phyloP scores from a whole-genome alignment of 2,113 vertebrate species.

The Pseudorhombus dupliciocellatus region DNA sequence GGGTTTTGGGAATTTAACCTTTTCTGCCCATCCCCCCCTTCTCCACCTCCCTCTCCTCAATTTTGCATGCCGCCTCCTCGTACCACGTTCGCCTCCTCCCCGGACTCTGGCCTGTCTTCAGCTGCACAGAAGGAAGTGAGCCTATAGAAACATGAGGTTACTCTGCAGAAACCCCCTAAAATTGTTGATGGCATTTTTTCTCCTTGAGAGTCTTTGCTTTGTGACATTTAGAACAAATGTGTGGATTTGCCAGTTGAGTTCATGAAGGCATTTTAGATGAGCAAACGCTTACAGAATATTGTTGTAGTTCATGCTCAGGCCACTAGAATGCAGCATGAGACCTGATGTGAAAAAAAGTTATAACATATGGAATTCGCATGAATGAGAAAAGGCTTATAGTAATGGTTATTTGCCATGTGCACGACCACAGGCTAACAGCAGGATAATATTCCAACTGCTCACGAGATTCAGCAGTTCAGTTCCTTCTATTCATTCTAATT shows the following conservation, averaged over 20 bases:
- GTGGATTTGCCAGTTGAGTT: not conserved
- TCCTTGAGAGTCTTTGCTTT: not conserved
- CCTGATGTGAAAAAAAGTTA: not conserved
- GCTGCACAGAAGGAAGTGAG: slow-evolving; percentile 42
- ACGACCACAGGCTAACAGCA: not conserved
- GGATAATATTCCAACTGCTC: not conserved
- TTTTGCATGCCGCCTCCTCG: slow-evolving; percentile 82
- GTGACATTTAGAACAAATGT: not conserved
- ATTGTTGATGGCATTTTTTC: not conserved
- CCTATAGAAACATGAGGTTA: slow-evolving; percentile 17
- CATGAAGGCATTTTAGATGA: not conserved
- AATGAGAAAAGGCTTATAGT: slow-evolving; percentile 28
- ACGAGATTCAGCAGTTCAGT: slow-evolving; percentile 2
- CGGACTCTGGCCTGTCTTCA: slow-evolving; percentile 64
- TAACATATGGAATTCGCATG: slow-evolving; percentile 22
- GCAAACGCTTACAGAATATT: not conserved
- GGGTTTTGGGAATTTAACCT: slow-evolving; percentile 76
- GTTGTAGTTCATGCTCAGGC: slow-evolving; percentile 53
- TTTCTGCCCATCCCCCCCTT: slow-evolving; percentile 56
- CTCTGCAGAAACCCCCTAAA: not conserved
- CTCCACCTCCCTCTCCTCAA: slow-evolving; percentile 69
- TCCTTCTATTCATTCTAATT: slow-evolving; percentile 43
- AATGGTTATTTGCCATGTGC: slow-evolving; percentile 53
- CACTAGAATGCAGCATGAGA: slow-evolving; percentile 65
- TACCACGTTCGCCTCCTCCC: slow-evolving; percentile 65